Conservation (phyloP, 2,797 vertebrate species). For the Carcharodon carcharias region DNA sequence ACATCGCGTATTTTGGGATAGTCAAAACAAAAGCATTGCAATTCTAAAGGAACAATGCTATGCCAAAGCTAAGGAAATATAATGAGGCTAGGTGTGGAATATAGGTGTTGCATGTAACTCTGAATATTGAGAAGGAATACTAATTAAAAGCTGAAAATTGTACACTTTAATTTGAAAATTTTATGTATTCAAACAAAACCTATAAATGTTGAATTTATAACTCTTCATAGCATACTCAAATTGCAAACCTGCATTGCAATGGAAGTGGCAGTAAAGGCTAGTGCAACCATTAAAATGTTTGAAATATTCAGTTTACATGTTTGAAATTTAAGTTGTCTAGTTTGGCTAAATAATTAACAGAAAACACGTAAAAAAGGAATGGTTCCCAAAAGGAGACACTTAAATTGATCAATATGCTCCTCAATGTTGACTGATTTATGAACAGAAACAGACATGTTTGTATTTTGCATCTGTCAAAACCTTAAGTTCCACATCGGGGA, state of each 20-base stretch:
- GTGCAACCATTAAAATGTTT: background rate
- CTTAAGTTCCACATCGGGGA: background rate
- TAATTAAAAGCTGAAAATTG: background rate
- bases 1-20: background rate
- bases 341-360: background rate
- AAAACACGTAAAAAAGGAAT: background rate
- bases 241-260: background rate
- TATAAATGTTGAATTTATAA: background rate
- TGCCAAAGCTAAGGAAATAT: background rate
- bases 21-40: slow-evolving; percentile 2
- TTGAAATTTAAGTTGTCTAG: background rate
- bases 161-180: background rate
- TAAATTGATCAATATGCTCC: background rate
- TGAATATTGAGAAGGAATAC: background rate
- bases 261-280: background rate
- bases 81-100: background rate
- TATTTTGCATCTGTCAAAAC: background rate
- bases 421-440: background rate
- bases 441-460: background rate
- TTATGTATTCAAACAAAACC: background rate
- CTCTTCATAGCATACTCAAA: background rate
- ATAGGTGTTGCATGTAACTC: background rate
- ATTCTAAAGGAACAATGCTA: background rate
- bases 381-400: background rate
- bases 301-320: background rate